Evolutionary conservation across 2,888 invertebrate species (phyloP).

Genomic region (Lochmaea crataegi): DNA sequence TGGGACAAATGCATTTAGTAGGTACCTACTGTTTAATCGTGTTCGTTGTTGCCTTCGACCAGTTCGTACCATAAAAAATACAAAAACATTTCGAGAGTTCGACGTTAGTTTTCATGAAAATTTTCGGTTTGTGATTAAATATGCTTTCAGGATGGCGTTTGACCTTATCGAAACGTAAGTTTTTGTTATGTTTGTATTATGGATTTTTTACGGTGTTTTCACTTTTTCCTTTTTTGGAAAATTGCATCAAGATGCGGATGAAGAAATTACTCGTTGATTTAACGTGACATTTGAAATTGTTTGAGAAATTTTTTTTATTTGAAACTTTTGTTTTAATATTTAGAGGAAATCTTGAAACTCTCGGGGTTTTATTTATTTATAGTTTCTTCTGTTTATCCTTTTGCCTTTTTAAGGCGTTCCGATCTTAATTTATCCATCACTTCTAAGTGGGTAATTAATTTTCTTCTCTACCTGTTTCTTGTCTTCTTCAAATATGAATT

Average conservation of each 20-base stretch:
- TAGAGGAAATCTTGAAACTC: no score
- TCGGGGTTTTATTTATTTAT: no score
- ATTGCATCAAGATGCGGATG: background rate
- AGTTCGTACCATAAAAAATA: background rate
- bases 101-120: background rate
- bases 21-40: conserved; percentile 4
- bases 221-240: conserved; percentile 19
- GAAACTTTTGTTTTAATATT: no score
- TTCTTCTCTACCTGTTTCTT: no score
- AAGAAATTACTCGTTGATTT: no score
- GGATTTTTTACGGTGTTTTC: background rate
- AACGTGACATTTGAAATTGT: no score
- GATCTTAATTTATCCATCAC: no score
- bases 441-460: no score
- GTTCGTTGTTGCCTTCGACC: background rate
- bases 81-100: background rate
- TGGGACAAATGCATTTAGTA: conserved; percentile 24
- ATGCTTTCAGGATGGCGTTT: conserved; percentile 55
- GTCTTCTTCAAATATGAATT: no score
- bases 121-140: conserved; percentile 2
- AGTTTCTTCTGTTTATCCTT: no score
- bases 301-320: no score
- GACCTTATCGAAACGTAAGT: conserved; percentile 56
- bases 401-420: no score
- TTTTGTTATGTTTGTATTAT: background rate